These are phyloP conservation scores for Gymnarchus niloticus DNA, from an alignment of 2,113 vertebrate species.

Conservation along the genomic window DNA sequence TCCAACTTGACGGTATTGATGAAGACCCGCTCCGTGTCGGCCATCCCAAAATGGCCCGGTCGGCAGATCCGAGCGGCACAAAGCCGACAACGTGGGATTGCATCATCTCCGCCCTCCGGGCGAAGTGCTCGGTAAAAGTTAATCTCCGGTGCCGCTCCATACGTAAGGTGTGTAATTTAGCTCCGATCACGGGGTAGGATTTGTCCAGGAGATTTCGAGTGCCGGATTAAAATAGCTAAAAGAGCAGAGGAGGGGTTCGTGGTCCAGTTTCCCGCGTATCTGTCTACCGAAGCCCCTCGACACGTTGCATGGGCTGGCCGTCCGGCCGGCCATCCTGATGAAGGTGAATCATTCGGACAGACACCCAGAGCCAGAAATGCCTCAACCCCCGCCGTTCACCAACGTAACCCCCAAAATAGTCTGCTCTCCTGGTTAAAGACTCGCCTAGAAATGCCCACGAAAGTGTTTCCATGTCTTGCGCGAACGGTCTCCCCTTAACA, in stretches of 20 bases:
- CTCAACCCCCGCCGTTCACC: too few relatives aligned
- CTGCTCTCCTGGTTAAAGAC: neutral
- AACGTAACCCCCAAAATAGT: too few relatives aligned
- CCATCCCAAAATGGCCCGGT: neutral
- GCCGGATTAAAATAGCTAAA: neutral
- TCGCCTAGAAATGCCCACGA: neutral
- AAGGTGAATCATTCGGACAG: neutral
- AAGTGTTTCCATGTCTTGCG: neutral
- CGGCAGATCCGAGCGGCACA: too few relatives aligned
- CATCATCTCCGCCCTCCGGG: neutral
- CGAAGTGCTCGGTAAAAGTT: neutral
- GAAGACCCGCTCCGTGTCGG: too few relatives aligned
- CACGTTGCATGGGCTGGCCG: neutral
- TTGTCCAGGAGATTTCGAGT: neutral
- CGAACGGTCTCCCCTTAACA: neutral
- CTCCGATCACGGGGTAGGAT: neutral
- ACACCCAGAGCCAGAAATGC: neutral
- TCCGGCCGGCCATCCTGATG: neutral
- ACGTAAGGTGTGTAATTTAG: neutral
- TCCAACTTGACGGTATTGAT: too few relatives aligned
- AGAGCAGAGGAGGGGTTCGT: neutral
- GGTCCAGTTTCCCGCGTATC: neutral
- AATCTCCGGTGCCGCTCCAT: neutral
- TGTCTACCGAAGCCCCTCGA: neutral
- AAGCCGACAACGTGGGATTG: slow-evolving; percentile 1